Evolutionary conservation across 2,797 vertebrate species (phyloP), one percentile per base, ranked within the genome.

Genomic region (Pseudochirops corinnae): DNA sequence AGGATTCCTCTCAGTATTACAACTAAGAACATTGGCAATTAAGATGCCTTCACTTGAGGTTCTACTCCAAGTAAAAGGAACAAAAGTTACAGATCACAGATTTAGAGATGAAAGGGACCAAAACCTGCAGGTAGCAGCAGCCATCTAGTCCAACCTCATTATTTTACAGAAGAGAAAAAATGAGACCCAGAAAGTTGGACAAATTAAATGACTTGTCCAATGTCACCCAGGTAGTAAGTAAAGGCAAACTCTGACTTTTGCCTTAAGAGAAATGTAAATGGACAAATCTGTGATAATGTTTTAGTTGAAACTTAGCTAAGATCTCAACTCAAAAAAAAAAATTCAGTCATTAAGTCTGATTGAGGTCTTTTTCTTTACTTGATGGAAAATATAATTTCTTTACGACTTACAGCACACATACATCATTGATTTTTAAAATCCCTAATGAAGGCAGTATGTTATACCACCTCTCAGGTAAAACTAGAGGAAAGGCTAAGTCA

Each of bases 211-310:
- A n/a, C 67, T 33, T n/a, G 10, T 16, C 0, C n/a, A 1, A 29
- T 0, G 12, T 56, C 24, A 24, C 3, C 55, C 33, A 62, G 56
- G 55, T 57, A 67, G 57, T 13, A 53, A 2, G 4, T 13, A 21
- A 39, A 90, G 55, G 46, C 0, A 2, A 55, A 39, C 52, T 46
- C n/a, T 18, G 1, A 0, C 24, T 14, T 14, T 0, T 14, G 21
- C 11, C 21, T 7, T 92, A 53, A 33, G 16, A 14, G 50, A 39
- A 91, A 39, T 31, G 1, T 31, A 26, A 55, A 26, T 46, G 24
- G 46, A 13, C 39, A 55, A 21, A 92, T 39, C n/a, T 92, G 94
- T 52, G n/a, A 0, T 16, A 0, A 10, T 0, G 0, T n/a, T 90
- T 57, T 33, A 6, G 56, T 3, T 10, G 4, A 7, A 50, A 82